phyloP scores from a whole-genome alignment of 2,888 invertebrate genomes.

The Tolmerus cingulatus region DNA sequence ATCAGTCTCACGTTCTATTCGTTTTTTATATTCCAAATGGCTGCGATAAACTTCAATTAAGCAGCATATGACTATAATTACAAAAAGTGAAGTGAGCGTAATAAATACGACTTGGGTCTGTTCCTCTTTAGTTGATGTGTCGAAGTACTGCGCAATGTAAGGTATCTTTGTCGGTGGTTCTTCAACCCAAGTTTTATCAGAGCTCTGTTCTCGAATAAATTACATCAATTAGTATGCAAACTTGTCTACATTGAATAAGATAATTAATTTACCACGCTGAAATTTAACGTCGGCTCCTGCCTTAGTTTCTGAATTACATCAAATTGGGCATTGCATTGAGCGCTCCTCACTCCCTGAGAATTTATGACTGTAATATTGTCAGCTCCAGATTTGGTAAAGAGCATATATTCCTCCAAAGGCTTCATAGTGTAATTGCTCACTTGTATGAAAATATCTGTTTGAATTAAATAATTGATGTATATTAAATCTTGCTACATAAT shows the following conservation, averaged over 20 bases:
- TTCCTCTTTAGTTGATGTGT: slow-evolving; percentile 79
- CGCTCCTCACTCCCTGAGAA: slow-evolving; percentile 84
- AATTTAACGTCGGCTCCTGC: slow-evolving; percentile 68
- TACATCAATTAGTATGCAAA: slow-evolving; percentile 19
- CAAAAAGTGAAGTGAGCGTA: slow-evolving; percentile 77
- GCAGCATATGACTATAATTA: slow-evolving; percentile 73
- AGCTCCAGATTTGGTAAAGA: slow-evolving; percentile 84
- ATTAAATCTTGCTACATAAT: neutral
- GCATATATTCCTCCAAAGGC: slow-evolving; percentile 89
- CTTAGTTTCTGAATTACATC: slow-evolving; percentile 69
- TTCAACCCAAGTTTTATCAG: slow-evolving; percentile 83
- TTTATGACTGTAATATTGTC: slow-evolving; percentile 88
- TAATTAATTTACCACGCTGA: slow-evolving; percentile 66
- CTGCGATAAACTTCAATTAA: slow-evolving; percentile 80
- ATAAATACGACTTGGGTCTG: slow-evolving; percentile 83
- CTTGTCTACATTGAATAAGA: neutral
- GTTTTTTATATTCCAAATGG: slow-evolving; percentile 75
- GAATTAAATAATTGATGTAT: neutral
- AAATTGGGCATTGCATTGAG: slow-evolving; percentile 84
- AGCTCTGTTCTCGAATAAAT: slow-evolving; percentile 66
- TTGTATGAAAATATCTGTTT: slow-evolving; percentile 82
- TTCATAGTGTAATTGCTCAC: slow-evolving; percentile 85
- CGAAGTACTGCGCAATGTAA: slow-evolving; percentile 78
- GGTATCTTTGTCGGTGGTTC: slow-evolving; percentile 80
- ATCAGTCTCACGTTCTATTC: slow-evolving; percentile 78